phyloP scores from a whole-genome alignment of 2,113 vertebrate genomes.

The Xenotilapia flavipinnis region DNA sequence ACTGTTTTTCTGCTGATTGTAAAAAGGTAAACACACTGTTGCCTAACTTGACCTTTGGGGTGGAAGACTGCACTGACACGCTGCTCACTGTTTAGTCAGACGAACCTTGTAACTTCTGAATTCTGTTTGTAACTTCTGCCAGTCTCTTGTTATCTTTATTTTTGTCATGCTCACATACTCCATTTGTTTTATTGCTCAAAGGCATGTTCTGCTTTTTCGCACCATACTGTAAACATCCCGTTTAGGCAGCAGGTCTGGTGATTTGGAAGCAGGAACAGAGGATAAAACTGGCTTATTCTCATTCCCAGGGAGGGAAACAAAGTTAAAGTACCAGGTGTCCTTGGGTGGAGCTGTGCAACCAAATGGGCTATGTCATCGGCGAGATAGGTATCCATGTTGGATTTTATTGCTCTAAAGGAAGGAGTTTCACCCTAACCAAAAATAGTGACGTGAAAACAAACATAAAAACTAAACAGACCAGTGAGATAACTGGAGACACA shows the following conservation, averaged over 20 bases:
- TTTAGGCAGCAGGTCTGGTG: not conserved
- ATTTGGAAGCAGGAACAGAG: not conserved
- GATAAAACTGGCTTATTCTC: not conserved
- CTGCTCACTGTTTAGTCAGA: not conserved
- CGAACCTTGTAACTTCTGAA: not conserved
- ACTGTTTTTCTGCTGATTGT: not conserved
- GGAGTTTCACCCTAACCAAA: not conserved
- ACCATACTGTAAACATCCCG: not conserved
- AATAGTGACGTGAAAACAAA: rapidly evolving
- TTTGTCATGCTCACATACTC: not conserved
- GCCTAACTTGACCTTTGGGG: not conserved
- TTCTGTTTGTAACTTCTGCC: not conserved
- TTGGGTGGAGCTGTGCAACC: not conserved
- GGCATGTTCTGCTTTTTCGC: not conserved
- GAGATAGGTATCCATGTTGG: not conserved
- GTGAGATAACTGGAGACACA: not conserved
- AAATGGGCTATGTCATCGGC: not conserved
- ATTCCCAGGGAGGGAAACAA: not conserved
- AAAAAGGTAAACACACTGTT: not conserved
- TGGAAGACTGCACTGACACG: not conserved
- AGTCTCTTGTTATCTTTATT: not conserved
- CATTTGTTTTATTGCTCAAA: not conserved
- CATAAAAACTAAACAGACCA: not conserved
- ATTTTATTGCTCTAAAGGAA: not conserved
- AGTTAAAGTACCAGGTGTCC: not conserved